These are phyloP conservation scores for Ophiothrix spiculata DNA, from an alignment of 35 echinoderm and acorn worm species.

Conservation along the genomic window DNA sequence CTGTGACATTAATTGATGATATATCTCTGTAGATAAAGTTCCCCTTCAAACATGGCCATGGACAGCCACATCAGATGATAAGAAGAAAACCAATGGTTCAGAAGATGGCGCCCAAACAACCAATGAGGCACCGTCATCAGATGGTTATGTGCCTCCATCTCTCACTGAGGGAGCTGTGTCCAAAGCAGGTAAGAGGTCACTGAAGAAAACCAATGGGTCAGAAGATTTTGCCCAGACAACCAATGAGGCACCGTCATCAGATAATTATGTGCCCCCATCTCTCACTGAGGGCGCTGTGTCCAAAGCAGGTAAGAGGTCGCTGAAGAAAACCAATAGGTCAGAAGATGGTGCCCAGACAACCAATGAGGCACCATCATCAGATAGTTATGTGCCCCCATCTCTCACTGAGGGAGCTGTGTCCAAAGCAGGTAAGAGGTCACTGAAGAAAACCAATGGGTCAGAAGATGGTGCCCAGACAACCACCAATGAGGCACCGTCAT, in stretches of 20 bases:
- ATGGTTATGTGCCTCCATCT: neutral
- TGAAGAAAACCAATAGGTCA: neutral
- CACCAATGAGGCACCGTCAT: neutral
- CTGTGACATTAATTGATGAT: neutral
- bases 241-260: neutral
- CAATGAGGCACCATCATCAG: neutral
- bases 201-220: neutral
- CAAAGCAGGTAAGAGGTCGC: neutral
- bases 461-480: neutral
- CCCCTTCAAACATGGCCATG: conserved; percentile 92
- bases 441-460: neutral
- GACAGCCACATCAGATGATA: conserved; percentile 44
- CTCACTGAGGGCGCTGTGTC: neutral
- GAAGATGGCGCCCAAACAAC: neutral
- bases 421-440: neutral
- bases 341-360: neutral
- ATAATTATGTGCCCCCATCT: neutral
- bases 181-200: neutral
- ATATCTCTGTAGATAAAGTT: conserved; percentile 51
- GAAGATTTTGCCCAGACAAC: neutral
- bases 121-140: neutral
- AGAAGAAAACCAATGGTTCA: conserved; percentile 1
- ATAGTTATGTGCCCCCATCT: neutral
- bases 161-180: neutral
- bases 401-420: neutral